Evolutionary conservation across 2,113 vertebrate species (phyloP).

Genomic region (Empidonax alnorum): DNA sequence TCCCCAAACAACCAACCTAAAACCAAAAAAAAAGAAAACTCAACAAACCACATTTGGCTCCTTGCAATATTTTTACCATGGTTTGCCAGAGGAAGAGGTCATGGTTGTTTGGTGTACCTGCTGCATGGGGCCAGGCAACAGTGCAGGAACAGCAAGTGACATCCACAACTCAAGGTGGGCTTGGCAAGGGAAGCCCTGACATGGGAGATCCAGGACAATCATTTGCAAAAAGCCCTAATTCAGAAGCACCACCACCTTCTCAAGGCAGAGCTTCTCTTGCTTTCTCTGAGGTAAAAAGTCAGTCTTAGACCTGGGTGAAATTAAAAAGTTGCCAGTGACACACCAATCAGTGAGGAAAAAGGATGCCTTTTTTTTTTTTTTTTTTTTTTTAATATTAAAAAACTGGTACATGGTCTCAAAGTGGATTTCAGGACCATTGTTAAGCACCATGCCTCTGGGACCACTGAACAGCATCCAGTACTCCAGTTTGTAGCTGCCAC

Average conservation of each 20-base stretch:
- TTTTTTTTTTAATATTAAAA: background rate
- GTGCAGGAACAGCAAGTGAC: background rate
- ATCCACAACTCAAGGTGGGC: background rate
- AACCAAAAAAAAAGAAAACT: no score
- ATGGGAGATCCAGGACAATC: background rate
- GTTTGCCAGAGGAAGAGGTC: constrained; percentile 20
- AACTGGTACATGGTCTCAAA: background rate
- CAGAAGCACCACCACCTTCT: background rate
- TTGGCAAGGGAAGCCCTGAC: background rate
- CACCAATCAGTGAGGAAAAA: background rate
- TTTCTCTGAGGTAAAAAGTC: background rate
- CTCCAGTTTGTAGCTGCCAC: background rate
- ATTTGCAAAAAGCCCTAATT: background rate
- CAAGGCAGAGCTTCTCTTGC: background rate
- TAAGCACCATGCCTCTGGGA: background rate
- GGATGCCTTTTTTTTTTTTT: background rate
- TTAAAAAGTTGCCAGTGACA: background rate
- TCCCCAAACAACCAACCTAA: no score
- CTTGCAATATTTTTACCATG: background rate
- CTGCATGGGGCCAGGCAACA: background rate
- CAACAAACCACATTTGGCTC: background rate
- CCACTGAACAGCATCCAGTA: background rate
- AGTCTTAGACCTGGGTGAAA: background rate
- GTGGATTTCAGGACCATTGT: background rate
- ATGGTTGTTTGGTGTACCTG: background rate